These are phyloP conservation scores for Rhea americana DNA, from an alignment of 2,113 vertebrate species.

Conservation along the genomic window DNA sequence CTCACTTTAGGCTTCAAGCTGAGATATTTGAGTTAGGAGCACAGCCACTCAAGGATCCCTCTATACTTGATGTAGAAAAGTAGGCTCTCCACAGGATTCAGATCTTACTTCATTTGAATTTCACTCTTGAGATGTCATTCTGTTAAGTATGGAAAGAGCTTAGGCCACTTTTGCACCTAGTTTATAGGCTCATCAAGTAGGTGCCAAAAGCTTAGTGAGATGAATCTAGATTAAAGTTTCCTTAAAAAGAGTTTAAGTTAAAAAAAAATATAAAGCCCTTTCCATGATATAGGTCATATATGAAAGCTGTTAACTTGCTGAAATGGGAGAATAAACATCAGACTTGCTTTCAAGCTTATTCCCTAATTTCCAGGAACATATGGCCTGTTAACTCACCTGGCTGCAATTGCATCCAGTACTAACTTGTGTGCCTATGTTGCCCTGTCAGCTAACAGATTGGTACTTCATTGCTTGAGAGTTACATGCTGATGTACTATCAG, in stretches of 20 bases:
- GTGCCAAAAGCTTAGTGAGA: not conserved
- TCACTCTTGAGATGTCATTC: constrained; percentile 7
- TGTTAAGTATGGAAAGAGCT: constrained; percentile 14
- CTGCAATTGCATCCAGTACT: not conserved
- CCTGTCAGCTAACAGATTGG: not conserved
- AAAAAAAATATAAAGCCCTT: not conserved
- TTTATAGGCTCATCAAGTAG: not conserved
- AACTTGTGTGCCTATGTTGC: not conserved
- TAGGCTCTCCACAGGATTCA: not conserved
- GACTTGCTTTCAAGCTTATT: not conserved
- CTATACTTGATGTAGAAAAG: not conserved
- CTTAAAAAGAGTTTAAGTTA: not conserved
- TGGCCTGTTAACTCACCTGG: not conserved
- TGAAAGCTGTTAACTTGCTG: not conserved
- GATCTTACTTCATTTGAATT: constrained; percentile 7
- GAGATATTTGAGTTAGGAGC: not conserved
- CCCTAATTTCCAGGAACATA: not conserved
- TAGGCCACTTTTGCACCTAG: not conserved
- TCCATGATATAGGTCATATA: not conserved
- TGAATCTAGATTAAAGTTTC: not conserved
- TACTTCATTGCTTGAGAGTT: not conserved
- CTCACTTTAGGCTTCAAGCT: not conserved
- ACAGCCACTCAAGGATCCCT: not conserved
- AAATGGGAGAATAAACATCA: not conserved
- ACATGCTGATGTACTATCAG: not conserved